phyloP scores from a whole-genome alignment of 2,888 invertebrate species.

The Nebria salina region DNA sequence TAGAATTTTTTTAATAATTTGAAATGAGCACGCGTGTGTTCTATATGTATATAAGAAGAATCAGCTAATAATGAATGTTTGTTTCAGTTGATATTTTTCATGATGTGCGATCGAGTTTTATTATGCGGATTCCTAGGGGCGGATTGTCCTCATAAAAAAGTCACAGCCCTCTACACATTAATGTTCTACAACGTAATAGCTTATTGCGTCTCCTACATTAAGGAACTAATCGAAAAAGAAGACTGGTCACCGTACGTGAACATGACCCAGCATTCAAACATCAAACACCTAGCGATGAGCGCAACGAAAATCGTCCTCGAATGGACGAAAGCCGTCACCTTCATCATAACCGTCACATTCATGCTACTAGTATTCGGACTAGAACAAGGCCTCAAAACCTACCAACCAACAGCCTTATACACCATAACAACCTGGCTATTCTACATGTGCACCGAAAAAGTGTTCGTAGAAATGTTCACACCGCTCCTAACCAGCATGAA shows the following conservation, averaged over 20 bases:
- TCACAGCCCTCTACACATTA: conserved; percentile 78
- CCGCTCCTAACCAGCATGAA: conserved; percentile 68
- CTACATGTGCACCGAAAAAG: conserved; percentile 77
- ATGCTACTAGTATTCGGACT: conserved; percentile 78
- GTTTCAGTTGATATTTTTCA: conserved; percentile 75
- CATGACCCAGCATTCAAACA: conserved; percentile 75
- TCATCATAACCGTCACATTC: conserved; percentile 80
- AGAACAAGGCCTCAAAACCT: conserved; percentile 79
- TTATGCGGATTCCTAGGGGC: conserved; percentile 63
- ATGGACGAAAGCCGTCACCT: conserved; percentile 84
- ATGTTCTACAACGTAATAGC: conserved; percentile 86
- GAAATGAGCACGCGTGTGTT: too few species aligned
- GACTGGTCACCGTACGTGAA: conserved; percentile 82
- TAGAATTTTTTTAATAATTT: too few species aligned
- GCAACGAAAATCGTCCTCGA: conserved; percentile 83
- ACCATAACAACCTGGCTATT: conserved; percentile 74
- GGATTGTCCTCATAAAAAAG: conserved; percentile 61
- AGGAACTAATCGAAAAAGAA: conserved; percentile 77
- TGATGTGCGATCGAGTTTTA: conserved; percentile 75
- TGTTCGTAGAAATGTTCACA: conserved; percentile 75
- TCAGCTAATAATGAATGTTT: conserved; percentile 9
- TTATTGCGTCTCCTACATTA: conserved; percentile 79
- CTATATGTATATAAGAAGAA: neutral
- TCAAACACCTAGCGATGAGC: conserved; percentile 83
- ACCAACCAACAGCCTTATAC: conserved; percentile 74